Evolutionary conservation across 1,140 invertebrate species (phyloP), one percentile per base, ranked within the genome.

Genomic region (Oncopeltus fasciatus): DNA sequence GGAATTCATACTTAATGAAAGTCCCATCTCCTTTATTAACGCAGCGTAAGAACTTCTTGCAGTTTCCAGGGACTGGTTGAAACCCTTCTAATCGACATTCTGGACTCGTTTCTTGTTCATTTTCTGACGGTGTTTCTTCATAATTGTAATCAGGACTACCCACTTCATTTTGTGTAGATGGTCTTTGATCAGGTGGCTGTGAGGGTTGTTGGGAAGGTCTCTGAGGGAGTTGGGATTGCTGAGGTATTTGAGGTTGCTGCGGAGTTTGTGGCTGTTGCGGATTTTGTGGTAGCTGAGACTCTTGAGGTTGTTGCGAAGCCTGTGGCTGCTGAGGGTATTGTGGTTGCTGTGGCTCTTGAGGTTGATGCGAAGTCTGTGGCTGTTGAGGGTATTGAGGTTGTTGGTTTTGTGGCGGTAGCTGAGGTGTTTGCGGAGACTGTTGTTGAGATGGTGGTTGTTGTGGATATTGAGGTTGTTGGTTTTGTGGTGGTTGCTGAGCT

Each of bases 31-130:
- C 78, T 61, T 80, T 77, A 60, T 76, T 76, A 20, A 88, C 83
- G 73, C 87, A 90, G 72, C 86, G 79, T 69, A 87, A 87, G 71
- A 89, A 90, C 71, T 85, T 86, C 63, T 74, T 80, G 69, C 88
- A 91, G 69, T 90, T 79, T 64, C 76, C 72, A 38, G 74, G 76
- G 74, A 87, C 81, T 33, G 80, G 78, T 64, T 83, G 75, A 72
- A 85, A 88, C 66, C 85, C 86, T 74, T 85, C 82, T 59, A 70
- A 59, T 56, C 63, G 66, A 65, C 80, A 82, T 33, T 68, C 61
- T 21, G 26, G 24, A 21, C 47, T 44, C 9, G 44, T 28, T 28
- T 44, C 56, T 58, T 38, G 60, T 28, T 57, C 28, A 21, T 60
- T 20, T 28, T 59, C 47, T 11, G 4, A 33, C 12, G 31, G 33